Evolutionary conservation across 2,797 vertebrate species (phyloP).

Genomic region (Tokudaia tokunoshimensis): DNA sequence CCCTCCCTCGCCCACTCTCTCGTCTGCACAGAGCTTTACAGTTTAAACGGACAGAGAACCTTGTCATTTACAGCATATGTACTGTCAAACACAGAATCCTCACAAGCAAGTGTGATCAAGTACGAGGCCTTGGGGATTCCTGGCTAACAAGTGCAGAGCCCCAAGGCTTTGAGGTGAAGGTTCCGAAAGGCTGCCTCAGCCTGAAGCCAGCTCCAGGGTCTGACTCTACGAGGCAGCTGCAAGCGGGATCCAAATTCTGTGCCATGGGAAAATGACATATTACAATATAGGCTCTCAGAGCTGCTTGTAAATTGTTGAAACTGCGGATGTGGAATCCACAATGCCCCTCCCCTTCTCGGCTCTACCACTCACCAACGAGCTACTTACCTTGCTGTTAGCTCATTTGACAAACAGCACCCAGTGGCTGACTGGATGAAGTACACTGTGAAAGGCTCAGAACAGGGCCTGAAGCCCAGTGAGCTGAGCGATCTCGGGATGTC

Average conservation of each 20-base stretch:
- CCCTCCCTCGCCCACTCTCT: background rate
- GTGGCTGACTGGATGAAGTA: background rate
- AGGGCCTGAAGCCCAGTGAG: background rate
- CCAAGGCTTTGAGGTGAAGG: background rate
- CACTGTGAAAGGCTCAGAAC: background rate
- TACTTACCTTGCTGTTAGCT: background rate
- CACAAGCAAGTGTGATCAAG: background rate
- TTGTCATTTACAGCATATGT: background rate
- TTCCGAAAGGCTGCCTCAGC: background rate
- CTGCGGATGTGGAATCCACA: background rate
- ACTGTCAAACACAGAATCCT: constrained; percentile 13
- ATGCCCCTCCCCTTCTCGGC: background rate
- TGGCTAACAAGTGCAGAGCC: background rate
- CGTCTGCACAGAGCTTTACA: background rate
- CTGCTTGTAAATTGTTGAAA: background rate
- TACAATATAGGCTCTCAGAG: background rate
- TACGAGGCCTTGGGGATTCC: background rate
- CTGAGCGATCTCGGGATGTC: background rate
- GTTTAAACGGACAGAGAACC: background rate
- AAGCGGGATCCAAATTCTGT: constrained; percentile 1
- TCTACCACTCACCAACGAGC: background rate
- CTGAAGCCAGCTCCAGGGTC: background rate
- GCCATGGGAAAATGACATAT: background rate
- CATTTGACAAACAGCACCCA: background rate
- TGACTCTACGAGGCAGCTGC: background rate